Evolutionary conservation across 2,113 vertebrate species (phyloP).

Genomic region (Psittacula cyanocephala): DNA sequence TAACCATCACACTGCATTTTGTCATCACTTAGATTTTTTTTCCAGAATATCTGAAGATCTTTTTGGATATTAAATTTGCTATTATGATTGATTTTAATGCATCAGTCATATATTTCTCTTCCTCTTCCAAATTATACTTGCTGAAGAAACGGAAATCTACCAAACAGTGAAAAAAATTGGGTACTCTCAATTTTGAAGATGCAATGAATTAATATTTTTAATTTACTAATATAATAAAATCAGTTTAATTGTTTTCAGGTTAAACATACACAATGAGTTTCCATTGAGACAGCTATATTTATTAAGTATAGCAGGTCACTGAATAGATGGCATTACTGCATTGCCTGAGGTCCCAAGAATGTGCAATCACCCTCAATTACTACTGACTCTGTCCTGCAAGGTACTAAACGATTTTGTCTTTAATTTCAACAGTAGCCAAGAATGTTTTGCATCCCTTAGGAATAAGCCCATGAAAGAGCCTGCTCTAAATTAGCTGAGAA

Average conservation of each 20-base stretch:
- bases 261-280: background rate
- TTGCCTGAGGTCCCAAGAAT: background rate
- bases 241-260: background rate
- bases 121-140: background rate
- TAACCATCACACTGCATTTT: background rate
- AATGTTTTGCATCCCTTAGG: background rate
- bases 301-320: background rate
- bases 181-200: background rate
- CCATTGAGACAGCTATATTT: background rate
- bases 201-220: background rate
- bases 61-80: background rate
- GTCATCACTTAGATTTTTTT: background rate
- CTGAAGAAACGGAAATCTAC: background rate
- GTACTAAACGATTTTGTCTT: constrained; percentile 10
- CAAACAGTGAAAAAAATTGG: background rate
- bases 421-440: background rate
- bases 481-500: background rate
- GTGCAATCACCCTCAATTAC: background rate
- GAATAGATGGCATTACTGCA: background rate
- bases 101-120: background rate
- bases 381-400: background rate
- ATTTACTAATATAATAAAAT: background rate
- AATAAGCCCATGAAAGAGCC: background rate
- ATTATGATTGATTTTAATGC: background rate
- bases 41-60: background rate